Percentiles rank a stretch among this genome's conserved stretches.
Conservation (phyloP, 2,113 vertebrate genomes). For the Myxocyprinus asiaticus region DNA sequence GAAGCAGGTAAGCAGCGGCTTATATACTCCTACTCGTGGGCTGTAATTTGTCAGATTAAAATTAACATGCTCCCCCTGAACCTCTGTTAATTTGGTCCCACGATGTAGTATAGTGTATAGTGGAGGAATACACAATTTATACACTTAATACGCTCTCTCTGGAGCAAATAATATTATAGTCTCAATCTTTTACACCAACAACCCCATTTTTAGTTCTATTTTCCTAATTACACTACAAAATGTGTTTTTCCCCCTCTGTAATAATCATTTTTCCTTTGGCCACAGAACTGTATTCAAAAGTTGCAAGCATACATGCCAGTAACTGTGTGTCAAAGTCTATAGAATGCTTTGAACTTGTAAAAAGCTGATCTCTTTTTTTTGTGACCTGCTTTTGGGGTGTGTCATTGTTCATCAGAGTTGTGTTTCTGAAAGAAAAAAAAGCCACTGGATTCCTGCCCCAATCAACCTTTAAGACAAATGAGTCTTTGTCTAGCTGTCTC, state of each 20-base stretch:
- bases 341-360: not conserved
- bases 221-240: not conserved
- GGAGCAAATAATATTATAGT: not conserved
- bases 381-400: not conserved
- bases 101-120: not conserved
- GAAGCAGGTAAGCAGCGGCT: too few species aligned
- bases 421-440: not conserved
- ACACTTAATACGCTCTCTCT: not conserved
- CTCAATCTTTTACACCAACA: too few species aligned
- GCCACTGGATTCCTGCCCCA: not conserved
- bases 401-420: not conserved
- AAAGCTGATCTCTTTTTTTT: too few species aligned
- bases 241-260: not conserved
- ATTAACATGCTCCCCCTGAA: too few species aligned
- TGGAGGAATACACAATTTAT: not conserved
- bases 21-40: too few species aligned
- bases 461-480: conserved; percentile 14
- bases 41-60: too few species aligned
- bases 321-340: not conserved
- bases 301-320: too few species aligned
- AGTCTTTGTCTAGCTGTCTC: not conserved
- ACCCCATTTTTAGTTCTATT: not conserved
- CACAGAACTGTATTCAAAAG: too few species aligned
- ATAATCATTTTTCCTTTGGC: not conserved
- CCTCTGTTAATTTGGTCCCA: too few species aligned